Evolutionary conservation across 2,797 vertebrate genomes (phyloP), one percentile per base, ranked within the genome.

Genomic region (Lepidocolaptes lacrymiger): DNA sequence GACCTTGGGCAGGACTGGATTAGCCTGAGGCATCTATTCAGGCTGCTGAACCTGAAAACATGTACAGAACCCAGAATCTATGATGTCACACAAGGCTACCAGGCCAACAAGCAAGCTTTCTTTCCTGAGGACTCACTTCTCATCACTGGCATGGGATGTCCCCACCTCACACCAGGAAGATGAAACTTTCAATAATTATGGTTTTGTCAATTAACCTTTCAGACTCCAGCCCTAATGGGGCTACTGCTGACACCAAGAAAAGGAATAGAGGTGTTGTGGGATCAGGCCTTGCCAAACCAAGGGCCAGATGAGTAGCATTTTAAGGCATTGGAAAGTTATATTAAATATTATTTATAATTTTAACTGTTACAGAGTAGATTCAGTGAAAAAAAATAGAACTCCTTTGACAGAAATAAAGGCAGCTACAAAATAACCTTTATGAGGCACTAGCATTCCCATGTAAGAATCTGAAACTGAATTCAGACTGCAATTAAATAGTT

Each of bases 401-500:
- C 22, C 11, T 63, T 58, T 82, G 52, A 49, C 34, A 73, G 55
- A 90, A 93, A 71, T 64, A 93, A 93, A 91, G 22, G 22, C 49
- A 82, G 62, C 62, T 75, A 66, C 20, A 30, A 46, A 88, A 90
- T 79, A 90, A 87, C 49, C 12, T 91, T 91, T 86, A 83, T 77
- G 56, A 90, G 44, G 49, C 41, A 71, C 32, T 54, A 71, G 19
- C 21, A 51, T 76, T 76, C 68, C 86, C 55, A 24, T 27, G 12
- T 56, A 73, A 66, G 61, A 89, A 67, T 39, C 71, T 79, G 81
- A 96, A 95, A 82, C 44, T 52, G 90, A 82, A 87, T 82, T 77
- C 56, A 67, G 69, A 49, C 83, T 91, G 80, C 67, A 82, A 73
- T 84, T 67, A 90, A 94, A 88, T 16, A 51, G 51, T 78, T 95